Evolutionary conservation across 2,797 vertebrate species (phyloP), one percentile per base, ranked within the genome.

Genomic region (Sebastes wilsoni): DNA sequence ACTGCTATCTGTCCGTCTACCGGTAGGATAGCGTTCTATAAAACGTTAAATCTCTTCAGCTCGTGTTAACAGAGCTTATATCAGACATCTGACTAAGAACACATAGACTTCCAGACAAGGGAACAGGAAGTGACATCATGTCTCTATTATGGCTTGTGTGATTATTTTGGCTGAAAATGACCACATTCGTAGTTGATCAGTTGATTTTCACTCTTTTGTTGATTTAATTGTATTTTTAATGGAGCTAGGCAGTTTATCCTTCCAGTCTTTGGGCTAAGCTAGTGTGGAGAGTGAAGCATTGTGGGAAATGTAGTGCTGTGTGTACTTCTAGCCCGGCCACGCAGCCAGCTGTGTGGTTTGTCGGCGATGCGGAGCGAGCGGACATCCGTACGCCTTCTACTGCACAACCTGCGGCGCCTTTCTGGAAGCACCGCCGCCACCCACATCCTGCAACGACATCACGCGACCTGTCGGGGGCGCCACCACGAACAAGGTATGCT

Each of bases 331-430:
- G 88, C 27, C 36, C 0, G 2, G 20, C 3, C 55, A 55, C 64
- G 16, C 88, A 95, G 95, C 86, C 92, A 38, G 91, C 86, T 52
- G 85, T 80, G 94, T 96, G 36, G 76, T 81, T 3, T 98, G 98
- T 81, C 84, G 85, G 65, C 95, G 93, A 16, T 99, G 98, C 69
- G 96, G 96, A 14, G 95, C 96, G 0, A 96, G 84, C 54, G 96
- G 93, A 83, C 93, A 92, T 14, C 95, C 94, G 0, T 95, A 96
- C 0, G 95, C 97, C 64, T 89, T 62, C 30, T 96, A 96, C 94
- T 99, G 98, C 30, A 65, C 92, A 6, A 82, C 84, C 85, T 99
- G 97, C 28, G 96, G 97, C 1, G 73, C 93, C 69, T 95, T 93
- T 61, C 83, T 97, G 78, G 95, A 96, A 34, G 93, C 95, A 1